Conservation (phyloP, 2,113 vertebrate genomes). For the Sturnira hondurensis region DNA sequence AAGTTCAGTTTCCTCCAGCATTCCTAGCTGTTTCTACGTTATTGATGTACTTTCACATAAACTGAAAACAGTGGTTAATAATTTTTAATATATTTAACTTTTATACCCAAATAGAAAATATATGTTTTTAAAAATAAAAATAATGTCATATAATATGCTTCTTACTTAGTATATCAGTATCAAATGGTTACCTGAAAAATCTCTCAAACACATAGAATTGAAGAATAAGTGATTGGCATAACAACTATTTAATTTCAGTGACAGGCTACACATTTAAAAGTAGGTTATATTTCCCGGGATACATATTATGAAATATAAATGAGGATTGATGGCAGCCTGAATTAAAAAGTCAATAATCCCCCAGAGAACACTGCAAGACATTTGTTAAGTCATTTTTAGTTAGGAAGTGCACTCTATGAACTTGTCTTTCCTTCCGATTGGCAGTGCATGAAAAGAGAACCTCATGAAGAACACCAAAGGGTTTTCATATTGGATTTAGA, state of each 20-base stretch:
- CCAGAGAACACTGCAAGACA: conserved; percentile 34
- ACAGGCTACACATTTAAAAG: conserved; percentile 21
- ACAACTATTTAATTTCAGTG: conserved; percentile 16
- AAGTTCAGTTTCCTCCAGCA: not conserved
- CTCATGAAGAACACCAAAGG: not conserved
- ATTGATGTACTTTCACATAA: not conserved
- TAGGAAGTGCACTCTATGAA: conserved; percentile 1
- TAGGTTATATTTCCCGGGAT: not conserved
- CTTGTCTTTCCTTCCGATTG: not conserved
- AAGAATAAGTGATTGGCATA: conserved; percentile 2
- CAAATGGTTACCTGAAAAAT: not conserved
- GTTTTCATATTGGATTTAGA: not conserved
- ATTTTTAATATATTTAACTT: not conserved
- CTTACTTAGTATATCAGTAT: not conserved
- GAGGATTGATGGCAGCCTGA: conserved; percentile 24
- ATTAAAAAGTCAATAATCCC: conserved; percentile 63
- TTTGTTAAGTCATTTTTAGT: conserved; percentile 7
- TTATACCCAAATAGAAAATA: not conserved
- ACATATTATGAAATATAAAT: conserved; percentile 52
- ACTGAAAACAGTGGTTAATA: not conserved
- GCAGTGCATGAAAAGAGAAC: not conserved
- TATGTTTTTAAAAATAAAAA: not conserved
- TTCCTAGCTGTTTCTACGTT: not conserved
- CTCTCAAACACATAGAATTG: not conserved
- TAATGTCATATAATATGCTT: not conserved